Conservation (phyloP, 2,113 vertebrate genomes). For the Mola mola region DNA sequence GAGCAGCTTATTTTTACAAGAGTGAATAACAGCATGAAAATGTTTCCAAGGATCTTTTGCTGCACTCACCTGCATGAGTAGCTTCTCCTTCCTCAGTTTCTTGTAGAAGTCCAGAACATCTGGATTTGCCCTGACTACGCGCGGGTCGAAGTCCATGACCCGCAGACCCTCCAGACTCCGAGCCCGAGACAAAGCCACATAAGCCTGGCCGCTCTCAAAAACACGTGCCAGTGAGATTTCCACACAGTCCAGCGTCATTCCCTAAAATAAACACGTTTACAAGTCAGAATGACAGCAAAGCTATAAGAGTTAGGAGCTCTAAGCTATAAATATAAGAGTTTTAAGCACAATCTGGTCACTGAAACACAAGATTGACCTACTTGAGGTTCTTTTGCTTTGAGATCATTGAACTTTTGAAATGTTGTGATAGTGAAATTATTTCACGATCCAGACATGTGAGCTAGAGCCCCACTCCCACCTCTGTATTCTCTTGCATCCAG, state of each 20-base stretch:
- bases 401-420: too few relatives aligned
- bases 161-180: constrained; percentile 89
- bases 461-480: not conserved
- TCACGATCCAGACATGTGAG: too few relatives aligned
- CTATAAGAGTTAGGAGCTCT: too few relatives aligned
- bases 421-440: too few relatives aligned
- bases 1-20: not conserved
- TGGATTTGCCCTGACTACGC: constrained; percentile 88
- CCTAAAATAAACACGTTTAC: constrained; percentile 73
- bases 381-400: too few relatives aligned
- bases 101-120: constrained; percentile 89
- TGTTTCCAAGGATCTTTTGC: not conserved
- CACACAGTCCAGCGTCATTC: constrained; percentile 93
- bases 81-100: constrained; percentile 78
- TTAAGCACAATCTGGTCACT: not conserved
- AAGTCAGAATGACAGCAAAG: not conserved
- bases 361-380: not conserved
- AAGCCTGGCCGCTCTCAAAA: constrained; percentile 95
- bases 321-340: too few relatives aligned
- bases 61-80: constrained; percentile 80
- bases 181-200: constrained; percentile 94
- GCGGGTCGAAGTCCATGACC: constrained; percentile 93
- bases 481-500: not conserved
- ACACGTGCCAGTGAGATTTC: constrained; percentile 93
- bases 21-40: not conserved